A percentile compares a stretch with the other conserved stretches of the same genome.
These are phyloP conservation scores for Amphiduros pacificus DNA, from an alignment of 2,888 invertebrate genomes.

Conservation along the genomic window DNA sequence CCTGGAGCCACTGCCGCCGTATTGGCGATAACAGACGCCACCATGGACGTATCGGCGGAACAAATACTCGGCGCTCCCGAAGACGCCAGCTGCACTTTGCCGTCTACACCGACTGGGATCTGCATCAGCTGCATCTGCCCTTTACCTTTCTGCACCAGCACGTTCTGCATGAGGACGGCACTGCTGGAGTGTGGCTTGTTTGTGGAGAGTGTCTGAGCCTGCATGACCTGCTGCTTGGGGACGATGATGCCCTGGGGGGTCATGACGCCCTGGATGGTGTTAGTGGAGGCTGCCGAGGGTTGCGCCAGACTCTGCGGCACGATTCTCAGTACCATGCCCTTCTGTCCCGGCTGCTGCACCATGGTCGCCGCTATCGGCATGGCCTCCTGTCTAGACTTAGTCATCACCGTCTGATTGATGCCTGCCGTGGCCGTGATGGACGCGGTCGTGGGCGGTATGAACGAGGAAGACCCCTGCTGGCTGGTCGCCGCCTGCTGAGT, in stretches of 20 bases:
- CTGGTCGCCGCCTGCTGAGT: not conserved
- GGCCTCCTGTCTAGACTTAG: not conserved
- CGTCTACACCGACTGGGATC: too few species aligned
- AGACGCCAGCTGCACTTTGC: too few species aligned
- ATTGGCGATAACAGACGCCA: too few species aligned
- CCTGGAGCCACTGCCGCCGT: too few species aligned
- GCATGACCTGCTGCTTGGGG: slow-evolving; percentile 6
- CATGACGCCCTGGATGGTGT: slow-evolving; percentile 36
- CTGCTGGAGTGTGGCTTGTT: not conserved
- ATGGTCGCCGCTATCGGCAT: too few species aligned
- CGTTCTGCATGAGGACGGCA: not conserved
- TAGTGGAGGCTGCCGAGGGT: slow-evolving; percentile 32
- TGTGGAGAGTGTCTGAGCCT: not conserved
- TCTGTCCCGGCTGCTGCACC: slow-evolving; percentile 28
- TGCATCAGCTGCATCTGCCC: not conserved
- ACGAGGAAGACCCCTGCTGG: not conserved
- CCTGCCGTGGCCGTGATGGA: not conserved
- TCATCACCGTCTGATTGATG: not conserved
- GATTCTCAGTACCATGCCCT: slow-evolving; percentile 35
- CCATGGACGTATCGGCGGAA: too few species aligned
- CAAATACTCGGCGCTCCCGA: too few species aligned
- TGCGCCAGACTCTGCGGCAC: too few species aligned
- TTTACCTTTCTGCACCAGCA: not conserved
- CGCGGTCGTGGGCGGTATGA: not conserved
- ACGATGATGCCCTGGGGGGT: too few species aligned